These are phyloP conservation scores for Dusona sp. DNA, from an alignment of 2,888 invertebrate species.

Conservation along the genomic window DNA sequence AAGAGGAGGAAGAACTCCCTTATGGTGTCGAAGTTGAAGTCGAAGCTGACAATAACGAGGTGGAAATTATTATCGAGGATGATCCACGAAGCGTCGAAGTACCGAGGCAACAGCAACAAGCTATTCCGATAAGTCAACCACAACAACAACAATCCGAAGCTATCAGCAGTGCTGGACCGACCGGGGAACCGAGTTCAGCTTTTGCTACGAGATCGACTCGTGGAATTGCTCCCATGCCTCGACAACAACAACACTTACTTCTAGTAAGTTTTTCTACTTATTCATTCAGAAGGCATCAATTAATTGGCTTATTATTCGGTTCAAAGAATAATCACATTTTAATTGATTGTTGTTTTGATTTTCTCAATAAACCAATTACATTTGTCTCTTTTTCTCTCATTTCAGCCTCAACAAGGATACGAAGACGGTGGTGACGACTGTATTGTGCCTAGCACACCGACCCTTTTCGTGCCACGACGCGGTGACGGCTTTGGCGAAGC, in stretches of 20 bases:
- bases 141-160: slow-evolving; percentile 88
- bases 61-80: slow-evolving; percentile 88
- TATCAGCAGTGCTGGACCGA: slow-evolving; percentile 89
- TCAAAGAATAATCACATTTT: neutral
- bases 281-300: neutral
- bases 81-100: slow-evolving; percentile 86
- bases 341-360: neutral
- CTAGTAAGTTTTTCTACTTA: slow-evolving; percentile 77
- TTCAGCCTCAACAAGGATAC: slow-evolving; percentile 85
- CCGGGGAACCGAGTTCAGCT: slow-evolving; percentile 82
- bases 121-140: slow-evolving; percentile 86
- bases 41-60: slow-evolving; percentile 88
- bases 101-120: slow-evolving; percentile 86
- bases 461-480: slow-evolving; percentile 92
- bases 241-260: slow-evolving; percentile 85
- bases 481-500: slow-evolving; percentile 96
- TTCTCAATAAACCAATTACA: too few relatives aligned
- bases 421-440: slow-evolving; percentile 91
- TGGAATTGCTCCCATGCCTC: slow-evolving; percentile 86
- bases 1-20: slow-evolving; percentile 82
- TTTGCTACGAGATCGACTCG: slow-evolving; percentile 82
- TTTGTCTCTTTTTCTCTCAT: neutral
- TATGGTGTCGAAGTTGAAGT: slow-evolving; percentile 84
- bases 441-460: slow-evolving; percentile 96
- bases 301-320: neutral